A percentile compares a stretch with the other conserved stretches of the same genome.
Evolutionary conservation across 2,888 invertebrate species (phyloP).

Genomic region (Pandemis corylana): DNA sequence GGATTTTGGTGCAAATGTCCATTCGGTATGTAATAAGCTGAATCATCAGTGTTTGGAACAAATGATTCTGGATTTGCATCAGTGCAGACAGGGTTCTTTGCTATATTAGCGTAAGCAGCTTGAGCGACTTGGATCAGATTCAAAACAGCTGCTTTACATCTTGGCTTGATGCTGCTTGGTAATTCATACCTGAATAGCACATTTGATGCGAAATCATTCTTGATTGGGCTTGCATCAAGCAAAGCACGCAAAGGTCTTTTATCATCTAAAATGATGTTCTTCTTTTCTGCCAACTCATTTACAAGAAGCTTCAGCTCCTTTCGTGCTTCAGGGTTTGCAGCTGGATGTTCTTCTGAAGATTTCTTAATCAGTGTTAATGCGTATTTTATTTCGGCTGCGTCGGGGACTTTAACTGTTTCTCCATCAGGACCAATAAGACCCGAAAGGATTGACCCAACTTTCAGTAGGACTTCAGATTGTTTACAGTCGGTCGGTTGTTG

Average conservation of each 20-base stretch:
- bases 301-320: slow-evolving; percentile 29
- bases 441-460: slow-evolving; percentile 31
- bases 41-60: neutral
- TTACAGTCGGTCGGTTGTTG: neutral
- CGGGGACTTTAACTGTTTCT: slow-evolving; percentile 34
- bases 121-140: slow-evolving; percentile 52
- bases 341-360: slow-evolving; percentile 29
- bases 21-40: neutral
- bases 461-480: slow-evolving; percentile 22
- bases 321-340: slow-evolving; percentile 35
- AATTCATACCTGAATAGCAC: slow-evolving; percentile 51
- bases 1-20: slow-evolving; percentile 1
- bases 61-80: neutral
- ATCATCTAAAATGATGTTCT: slow-evolving; percentile 15
- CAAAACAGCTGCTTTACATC: slow-evolving; percentile 52
- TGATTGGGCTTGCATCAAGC: neutral
- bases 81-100: slow-evolving; percentile 48
- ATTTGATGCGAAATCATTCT: slow-evolving; percentile 40
- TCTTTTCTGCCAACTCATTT: slow-evolving; percentile 34
- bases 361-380: slow-evolving; percentile 39
- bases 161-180: slow-evolving; percentile 46
- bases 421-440: slow-evolving; percentile 29
- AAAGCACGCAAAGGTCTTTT: slow-evolving; percentile 18
- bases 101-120: slow-evolving; percentile 48
- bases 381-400: slow-evolving; percentile 15